Evolutionary conservation across 2,888 invertebrate species (phyloP), one percentile per base, ranked within the genome.

Genomic region (Eucera pruinosa): DNA sequence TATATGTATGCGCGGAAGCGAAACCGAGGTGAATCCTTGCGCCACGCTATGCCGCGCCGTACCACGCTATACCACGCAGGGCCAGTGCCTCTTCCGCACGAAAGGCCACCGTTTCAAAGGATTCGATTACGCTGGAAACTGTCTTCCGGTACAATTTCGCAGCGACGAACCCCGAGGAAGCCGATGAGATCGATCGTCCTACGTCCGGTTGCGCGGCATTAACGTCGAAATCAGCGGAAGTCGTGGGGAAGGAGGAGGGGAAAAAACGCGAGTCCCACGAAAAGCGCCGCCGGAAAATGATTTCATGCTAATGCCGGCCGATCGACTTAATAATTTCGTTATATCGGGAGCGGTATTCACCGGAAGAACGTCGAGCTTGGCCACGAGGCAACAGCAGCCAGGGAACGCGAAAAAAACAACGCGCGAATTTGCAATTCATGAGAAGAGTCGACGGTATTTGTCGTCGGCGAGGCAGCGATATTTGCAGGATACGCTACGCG

Each of bases 371-470:
- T n/a, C n/a, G n/a, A n/a, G n/a, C n/a, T n/a, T n/a, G n/a, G n/a
- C n/a, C 36, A 18, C 41, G 58, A 57, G 39, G 41, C 20, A 25
- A 30, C 54, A 39, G n/a, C n/a, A 13, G 13, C n/a, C 5, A 48
- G 48, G 45, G 6, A 47, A 36, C 3, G 11, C 3, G 43, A 78
- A 65, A 70, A n/a, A 76, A 62, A 72, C 52, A 67, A 55, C 57
- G 33, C 66, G 52, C 57, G 15, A 43, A 82, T 82, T 76, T 82
- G 72, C 82, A 79, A 82, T 82, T 82, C 82, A 79, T 70, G 79
- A 82, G 70, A 48, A 67, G 45, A 55, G 52, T 60, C 66, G 70
- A 57, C 58, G 68, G 47, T 60, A 52, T 68, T 73, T 62, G 76
- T 64, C 74, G 65, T 50, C 61, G 65, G 43, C 62, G 71, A 41